Base-by-base conservation (phyloP, 2,888 invertebrate genomes). In the Dilophus febrilis region DNA sequence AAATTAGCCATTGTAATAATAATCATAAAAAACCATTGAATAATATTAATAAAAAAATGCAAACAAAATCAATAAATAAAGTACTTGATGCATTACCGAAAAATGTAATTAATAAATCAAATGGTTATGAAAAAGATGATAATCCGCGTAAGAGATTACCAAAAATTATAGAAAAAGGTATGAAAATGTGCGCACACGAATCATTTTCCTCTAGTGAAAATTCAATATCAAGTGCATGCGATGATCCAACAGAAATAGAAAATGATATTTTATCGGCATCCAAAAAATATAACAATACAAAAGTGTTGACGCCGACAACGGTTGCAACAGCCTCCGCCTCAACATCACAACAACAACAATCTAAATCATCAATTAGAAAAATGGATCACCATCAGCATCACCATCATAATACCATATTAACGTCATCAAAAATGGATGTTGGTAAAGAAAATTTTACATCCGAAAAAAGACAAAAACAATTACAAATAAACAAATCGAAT, bases 201-300 rank as follows among this genome's bases (percentile, higher is more conserved):
- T 54, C 53, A 3, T 46, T 55, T 31, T 58, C 57, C 3, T 59
- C 56, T 5, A 58, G 58, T 50, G 59, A 58, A 41, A 53, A 52
- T 29, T 60, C 58, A n/a, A 53, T 56, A 39, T 61, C 59, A 16
- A 61, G 59, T 40, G 54, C 55, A 42, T 52, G 51, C 31, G 54
- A 58, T 42, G 55, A 59, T 42, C 44, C 47, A 10, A 40, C 48
- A 22, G 57, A 67, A 46, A 73, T 73, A 65, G 76, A 77, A 10
- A 76, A 71, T 1, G 64, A 68, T 26, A 61, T 71, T 33, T 13
- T 37, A 3, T 38, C 35, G 22, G 40, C 40, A 14, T n/a, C n/a
- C 6, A 11, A 30, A 22, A 22, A 32, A n/a, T 30, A 13, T 7
- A 18, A 30, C 8, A 28, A 37, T 29, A 6, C 12, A n/a, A 30